Conservation (phyloP, 1,140 invertebrate genomes). For the Atta colombica region DNA sequence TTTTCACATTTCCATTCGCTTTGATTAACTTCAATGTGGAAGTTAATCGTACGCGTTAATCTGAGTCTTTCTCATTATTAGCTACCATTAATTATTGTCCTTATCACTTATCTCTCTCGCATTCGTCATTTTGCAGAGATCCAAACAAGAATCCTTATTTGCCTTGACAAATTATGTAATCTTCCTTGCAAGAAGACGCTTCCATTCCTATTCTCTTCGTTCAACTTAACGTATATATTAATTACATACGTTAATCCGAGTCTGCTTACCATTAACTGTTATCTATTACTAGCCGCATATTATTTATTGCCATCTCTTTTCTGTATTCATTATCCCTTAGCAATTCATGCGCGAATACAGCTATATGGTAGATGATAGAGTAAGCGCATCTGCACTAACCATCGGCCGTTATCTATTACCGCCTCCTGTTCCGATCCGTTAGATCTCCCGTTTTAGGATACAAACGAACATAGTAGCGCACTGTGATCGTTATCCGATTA, state of each 20-base stretch:
- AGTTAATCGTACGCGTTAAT: slow-evolving; percentile 14
- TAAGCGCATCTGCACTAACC: slow-evolving; percentile 27
- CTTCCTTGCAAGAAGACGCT: neutral
- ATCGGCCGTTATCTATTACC: slow-evolving; percentile 45
- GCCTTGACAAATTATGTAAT: slow-evolving; percentile 32
- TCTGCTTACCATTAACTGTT: slow-evolving; percentile 20
- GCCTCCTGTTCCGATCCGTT: slow-evolving; percentile 47
- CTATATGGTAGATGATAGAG: slow-evolving; percentile 38
- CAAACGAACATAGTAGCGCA: neutral
- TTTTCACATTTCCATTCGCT: neutral
- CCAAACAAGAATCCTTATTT: neutral
- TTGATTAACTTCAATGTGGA: slow-evolving; percentile 2
- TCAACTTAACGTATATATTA: slow-evolving; percentile 19
- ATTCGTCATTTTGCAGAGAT: neutral
- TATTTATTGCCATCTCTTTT: slow-evolving; percentile 37
- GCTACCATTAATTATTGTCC: slow-evolving; percentile 24
- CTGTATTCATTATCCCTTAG: slow-evolving; percentile 32
- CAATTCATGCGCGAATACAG: slow-evolving; percentile 3
- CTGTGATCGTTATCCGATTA: slow-evolving; percentile 36
- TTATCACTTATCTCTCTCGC: slow-evolving; percentile 15
- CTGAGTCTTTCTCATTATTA: neutral
- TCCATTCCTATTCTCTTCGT: slow-evolving; percentile 10
- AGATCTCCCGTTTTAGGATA: slow-evolving; percentile 38
- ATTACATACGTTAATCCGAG: slow-evolving; percentile 44
- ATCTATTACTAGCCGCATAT: slow-evolving; percentile 35